Conservation (phyloP, 2,113 vertebrate species). For the Nerophis lumbriciformis region DNA sequence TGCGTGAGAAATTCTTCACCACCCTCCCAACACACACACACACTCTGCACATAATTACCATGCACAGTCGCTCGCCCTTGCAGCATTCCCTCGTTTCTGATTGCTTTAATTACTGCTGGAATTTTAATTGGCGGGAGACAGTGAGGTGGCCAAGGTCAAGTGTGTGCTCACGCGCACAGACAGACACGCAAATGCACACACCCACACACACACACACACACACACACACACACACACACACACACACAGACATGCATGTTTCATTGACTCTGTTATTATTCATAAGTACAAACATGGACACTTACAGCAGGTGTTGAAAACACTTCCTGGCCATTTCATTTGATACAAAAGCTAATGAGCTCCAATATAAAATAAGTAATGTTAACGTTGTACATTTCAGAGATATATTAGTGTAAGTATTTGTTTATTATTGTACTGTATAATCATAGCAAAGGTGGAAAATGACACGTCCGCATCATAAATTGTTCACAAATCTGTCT, state of each 20-base stretch:
- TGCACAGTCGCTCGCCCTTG: slow-evolving; percentile 57
- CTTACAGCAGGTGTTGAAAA: not conserved
- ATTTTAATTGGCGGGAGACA: slow-evolving; percentile 75
- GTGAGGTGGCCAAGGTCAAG: slow-evolving; percentile 67
- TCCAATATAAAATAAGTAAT: not conserved
- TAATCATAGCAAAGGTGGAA: too few species aligned
- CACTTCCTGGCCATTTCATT: not conserved
- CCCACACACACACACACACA: slow-evolving; percentile 17
- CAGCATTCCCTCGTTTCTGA: slow-evolving; percentile 66
- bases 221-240: slow-evolving; percentile 16
- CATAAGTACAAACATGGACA: not conserved
- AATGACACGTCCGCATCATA: too few species aligned
- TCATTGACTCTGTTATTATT: not conserved
- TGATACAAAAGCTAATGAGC: not conserved
- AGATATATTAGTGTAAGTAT: too few species aligned
- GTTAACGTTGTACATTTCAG: too few species aligned
- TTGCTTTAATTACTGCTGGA: slow-evolving; percentile 74
- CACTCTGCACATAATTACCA: slow-evolving; percentile 61
- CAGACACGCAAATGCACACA: slow-evolving; percentile 31
- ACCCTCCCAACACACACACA: not conserved
- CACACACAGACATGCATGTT: slow-evolving; percentile 24
- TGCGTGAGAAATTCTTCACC: slow-evolving; percentile 7
- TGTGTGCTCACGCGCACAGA: slow-evolving; percentile 18
- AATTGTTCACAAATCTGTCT: too few species aligned
- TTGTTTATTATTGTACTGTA: too few species aligned